Conservation (phyloP, 2,797 vertebrate species). For the Numenius phaeopus region DNA sequence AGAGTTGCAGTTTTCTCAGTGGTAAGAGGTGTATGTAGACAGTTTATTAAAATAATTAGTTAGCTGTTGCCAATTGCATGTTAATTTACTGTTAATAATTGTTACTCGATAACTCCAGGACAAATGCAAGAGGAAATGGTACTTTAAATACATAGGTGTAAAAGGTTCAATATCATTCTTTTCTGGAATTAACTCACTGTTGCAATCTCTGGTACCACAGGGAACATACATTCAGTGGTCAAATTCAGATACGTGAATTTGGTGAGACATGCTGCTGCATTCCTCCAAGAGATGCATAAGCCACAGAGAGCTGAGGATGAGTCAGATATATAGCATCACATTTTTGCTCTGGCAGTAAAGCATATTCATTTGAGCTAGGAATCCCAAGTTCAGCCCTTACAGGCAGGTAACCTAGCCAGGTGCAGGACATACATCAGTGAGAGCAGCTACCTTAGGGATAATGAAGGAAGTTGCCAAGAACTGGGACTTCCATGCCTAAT, state of each 20-base stretch:
- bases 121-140: not conserved
- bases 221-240: not conserved
- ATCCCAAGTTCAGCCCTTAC: not conserved
- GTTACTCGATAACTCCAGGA: not conserved
- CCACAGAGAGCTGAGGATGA: not conserved
- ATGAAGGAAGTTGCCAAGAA: not conserved
- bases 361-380: not conserved
- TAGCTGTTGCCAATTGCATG: not conserved
- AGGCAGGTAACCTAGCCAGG: not conserved
- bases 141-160: not conserved
- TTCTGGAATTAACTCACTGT: not conserved
- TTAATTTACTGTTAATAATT: conserved; percentile 4
- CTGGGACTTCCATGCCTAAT: not conserved
- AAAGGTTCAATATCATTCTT: not conserved
- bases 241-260: not conserved
- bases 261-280: not conserved
- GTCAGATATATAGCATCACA: not conserved
- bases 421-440: not conserved
- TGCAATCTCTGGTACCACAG: not conserved
- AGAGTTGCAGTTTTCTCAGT: not conserved
- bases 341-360: not conserved
- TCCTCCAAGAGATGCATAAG: not conserved
- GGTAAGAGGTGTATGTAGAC: not conserved
- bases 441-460: not conserved
- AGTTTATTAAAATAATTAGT: not conserved